Percentiles rank a stretch among this genome's conserved stretches.
Evolutionary conservation across 2,888 invertebrate species (phyloP).

Genomic region (Eupithecia inturbata): DNA sequence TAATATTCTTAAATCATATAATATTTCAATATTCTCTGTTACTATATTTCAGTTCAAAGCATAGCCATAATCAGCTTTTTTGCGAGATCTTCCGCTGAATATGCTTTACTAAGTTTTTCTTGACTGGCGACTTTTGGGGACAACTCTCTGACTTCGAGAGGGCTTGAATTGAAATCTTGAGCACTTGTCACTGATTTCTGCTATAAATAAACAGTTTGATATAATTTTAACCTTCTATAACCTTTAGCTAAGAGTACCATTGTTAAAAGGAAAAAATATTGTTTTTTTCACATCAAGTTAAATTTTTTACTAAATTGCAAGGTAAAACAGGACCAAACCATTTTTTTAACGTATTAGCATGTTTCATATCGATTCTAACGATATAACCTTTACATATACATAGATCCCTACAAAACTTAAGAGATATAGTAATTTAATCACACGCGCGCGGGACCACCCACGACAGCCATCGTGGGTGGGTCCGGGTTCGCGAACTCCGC

Average conservation of each 20-base stretch:
- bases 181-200: background rate
- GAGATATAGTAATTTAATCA: no score
- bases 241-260: background rate
- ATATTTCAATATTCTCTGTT: background rate
- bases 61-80: background rate
- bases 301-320: no score
- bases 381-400: no score
- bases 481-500: no score
- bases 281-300: no score
- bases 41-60: background rate
- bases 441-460: no score
- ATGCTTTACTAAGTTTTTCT: background rate
- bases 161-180: background rate
- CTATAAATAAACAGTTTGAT: background rate
- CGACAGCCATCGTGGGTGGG: no score
- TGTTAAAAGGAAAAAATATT: background rate
- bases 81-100: background rate
- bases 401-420: no score
- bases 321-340: no score
- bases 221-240: background rate
- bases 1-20: no score
- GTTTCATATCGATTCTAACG: no score
- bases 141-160: background rate
- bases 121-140: background rate
- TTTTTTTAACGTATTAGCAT: no score